These are phyloP conservation scores for Aegotheles bennettii DNA, from an alignment of 2,113 vertebrate species.

Conservation along the genomic window DNA sequence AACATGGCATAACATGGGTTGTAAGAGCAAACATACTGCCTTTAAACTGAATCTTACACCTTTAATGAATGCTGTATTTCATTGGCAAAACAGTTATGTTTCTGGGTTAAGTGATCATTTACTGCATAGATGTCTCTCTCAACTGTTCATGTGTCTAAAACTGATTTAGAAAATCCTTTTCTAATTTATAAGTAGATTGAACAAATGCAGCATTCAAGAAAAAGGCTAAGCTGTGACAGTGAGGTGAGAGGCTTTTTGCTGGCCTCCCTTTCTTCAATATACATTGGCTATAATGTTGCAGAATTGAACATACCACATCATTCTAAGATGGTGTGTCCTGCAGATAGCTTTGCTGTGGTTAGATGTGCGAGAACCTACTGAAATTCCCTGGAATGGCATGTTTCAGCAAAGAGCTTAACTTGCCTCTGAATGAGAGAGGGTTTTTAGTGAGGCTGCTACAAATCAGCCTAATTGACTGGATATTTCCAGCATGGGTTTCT, in stretches of 20 bases:
- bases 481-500: neutral
- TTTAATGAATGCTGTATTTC: neutral
- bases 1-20: too few species aligned
- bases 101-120: neutral
- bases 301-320: neutral
- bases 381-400: neutral
- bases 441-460: neutral
- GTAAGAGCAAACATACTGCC: neutral
- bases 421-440: neutral
- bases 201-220: neutral
- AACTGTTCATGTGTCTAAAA: neutral
- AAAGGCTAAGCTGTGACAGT: neutral
- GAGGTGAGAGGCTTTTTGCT: neutral
- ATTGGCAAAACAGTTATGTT: neutral
- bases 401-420: constrained; percentile 23
- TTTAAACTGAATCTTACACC: neutral
- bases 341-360: neutral
- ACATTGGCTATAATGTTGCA: neutral
- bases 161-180: neutral
- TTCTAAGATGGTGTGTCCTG: neutral
- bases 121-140: neutral
- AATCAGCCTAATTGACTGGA: constrained; percentile 27
- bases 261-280: neutral
- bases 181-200: neutral
- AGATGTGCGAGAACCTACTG: neutral